phyloP scores from a whole-genome alignment of 2,113 vertebrate species.

The Probosciger aterrimus region DNA sequence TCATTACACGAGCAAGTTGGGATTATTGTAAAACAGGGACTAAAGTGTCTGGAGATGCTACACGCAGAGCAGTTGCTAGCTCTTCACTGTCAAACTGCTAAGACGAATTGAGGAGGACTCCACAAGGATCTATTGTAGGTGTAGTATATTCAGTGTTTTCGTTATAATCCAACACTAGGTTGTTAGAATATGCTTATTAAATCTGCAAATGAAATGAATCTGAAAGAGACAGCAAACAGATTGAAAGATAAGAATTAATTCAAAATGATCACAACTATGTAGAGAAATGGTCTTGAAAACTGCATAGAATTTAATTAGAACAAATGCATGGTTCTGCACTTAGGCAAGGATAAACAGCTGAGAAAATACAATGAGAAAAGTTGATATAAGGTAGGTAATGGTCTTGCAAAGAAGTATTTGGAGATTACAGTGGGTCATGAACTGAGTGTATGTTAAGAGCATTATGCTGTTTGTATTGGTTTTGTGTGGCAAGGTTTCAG shows the following conservation, averaged over 20 bases:
- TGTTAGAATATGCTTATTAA: constrained; percentile 13
- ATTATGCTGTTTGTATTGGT: background rate
- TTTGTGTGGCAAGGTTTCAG: background rate
- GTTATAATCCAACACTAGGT: background rate
- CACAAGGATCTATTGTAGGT: background rate
- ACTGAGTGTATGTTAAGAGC: background rate
- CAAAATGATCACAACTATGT: constrained; percentile 14
- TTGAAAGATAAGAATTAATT: constrained; percentile 33
- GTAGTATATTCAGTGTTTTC: background rate
- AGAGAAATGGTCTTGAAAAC: background rate
- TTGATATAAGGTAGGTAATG: background rate
- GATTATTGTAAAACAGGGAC: background rate
- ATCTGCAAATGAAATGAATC: background rate
- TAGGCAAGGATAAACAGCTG: background rate
- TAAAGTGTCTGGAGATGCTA: background rate
- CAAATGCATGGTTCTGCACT: background rate
- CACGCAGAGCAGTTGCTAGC: background rate
- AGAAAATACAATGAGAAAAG: background rate
- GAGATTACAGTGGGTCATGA: background rate
- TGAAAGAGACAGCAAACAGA: background rate
- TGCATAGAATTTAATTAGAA: background rate
- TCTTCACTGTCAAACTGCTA: background rate
- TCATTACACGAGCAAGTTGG: background rate
- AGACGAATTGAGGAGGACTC: background rate
- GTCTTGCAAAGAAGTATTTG: background rate